Base-by-base conservation (phyloP, 2,797 vertebrate genomes). In the Merluccius polli region DNA sequence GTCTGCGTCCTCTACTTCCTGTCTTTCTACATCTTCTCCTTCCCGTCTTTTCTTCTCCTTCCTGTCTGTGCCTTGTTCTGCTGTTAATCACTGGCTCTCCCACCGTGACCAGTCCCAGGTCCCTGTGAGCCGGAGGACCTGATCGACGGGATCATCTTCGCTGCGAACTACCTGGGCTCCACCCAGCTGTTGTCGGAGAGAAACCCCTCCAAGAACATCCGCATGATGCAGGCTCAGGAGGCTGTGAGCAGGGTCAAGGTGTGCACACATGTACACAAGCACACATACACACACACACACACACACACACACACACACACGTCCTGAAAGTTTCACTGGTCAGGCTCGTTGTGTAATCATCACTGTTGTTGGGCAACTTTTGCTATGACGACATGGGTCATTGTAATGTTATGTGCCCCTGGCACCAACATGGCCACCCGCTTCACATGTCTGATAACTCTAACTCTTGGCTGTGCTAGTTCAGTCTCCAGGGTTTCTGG, bases 191-290 rank as follows among this genome's bases (percentile, higher is more conserved):
- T 99, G 21, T 99, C 98, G 0, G 98, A 99, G 89, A 94, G 97
- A 75, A 99, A 99, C 89, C 98, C 98, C 0, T 99, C 98, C 88
- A 99, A 99, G 88, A 99, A 98, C 93, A 97, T 99, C 84, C 91
- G 98, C 0, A 99, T 99, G 98, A 97, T 98, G 97, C 98, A 99
- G 87, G 98, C 98, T 0, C 98, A 99, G 86, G 98, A 99, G 86
- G 98, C 98, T 0, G 98, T 99, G 82, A 98, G 97, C 89, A 94
- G 98, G 75, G 96, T 99, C 87, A 99, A 99, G 98, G 98, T 99
- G 95, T 70, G 71, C 63, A 71, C 70, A 73, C 73, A 71, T 24
- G 13, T 2, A 65, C 59, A 24, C 2, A 27, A 6, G 11, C 2
- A 27, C 7, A 24, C 52, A 63, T 8, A 38, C 8, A 59, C 29